These are phyloP conservation scores for Trachymyrmex cornetzi DNA, from an alignment of 1,140 invertebrate species.

Conservation along the genomic window DNA sequence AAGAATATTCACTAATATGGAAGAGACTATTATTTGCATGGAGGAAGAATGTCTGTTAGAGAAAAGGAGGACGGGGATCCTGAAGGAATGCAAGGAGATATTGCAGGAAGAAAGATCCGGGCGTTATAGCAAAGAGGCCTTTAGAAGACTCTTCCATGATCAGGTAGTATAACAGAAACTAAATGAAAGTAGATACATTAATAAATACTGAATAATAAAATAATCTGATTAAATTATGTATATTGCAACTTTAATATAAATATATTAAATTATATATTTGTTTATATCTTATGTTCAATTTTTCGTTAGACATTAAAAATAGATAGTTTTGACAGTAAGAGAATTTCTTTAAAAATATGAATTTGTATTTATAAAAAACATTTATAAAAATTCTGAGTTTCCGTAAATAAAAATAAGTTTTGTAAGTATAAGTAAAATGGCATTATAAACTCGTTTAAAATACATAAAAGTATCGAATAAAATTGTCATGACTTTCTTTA, in stretches of 20 bases:
- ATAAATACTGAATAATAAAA: constrained; percentile 13
- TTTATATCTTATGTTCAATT: not conserved
- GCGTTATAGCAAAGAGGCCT: constrained; percentile 88
- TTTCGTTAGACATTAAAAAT: not conserved
- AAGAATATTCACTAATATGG: constrained; percentile 37
- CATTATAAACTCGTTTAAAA: not conserved
- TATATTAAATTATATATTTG: not conserved
- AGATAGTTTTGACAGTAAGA: not conserved
- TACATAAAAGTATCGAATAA: not conserved
- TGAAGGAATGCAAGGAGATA: constrained; percentile 89
- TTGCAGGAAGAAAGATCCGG: constrained; percentile 87
- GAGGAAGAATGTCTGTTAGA: constrained; percentile 90
- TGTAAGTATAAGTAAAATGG: not conserved
- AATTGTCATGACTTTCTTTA: not conserved
- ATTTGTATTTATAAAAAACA: not conserved
- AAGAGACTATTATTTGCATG: constrained; percentile 88
- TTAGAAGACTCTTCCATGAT: constrained; percentile 89
- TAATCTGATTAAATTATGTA: not conserved
- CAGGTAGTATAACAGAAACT: constrained; percentile 87
- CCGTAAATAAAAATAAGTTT: not conserved
- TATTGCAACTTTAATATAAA: not conserved
- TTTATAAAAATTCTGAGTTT: not conserved
- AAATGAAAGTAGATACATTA: not conserved
- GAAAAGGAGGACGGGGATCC: constrained; percentile 86
- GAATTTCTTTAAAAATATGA: constrained; percentile 2